Evolutionary conservation across 2,113 vertebrate genomes (phyloP), one percentile per base, ranked within the genome.

Genomic region (Ursus arctos): DNA sequence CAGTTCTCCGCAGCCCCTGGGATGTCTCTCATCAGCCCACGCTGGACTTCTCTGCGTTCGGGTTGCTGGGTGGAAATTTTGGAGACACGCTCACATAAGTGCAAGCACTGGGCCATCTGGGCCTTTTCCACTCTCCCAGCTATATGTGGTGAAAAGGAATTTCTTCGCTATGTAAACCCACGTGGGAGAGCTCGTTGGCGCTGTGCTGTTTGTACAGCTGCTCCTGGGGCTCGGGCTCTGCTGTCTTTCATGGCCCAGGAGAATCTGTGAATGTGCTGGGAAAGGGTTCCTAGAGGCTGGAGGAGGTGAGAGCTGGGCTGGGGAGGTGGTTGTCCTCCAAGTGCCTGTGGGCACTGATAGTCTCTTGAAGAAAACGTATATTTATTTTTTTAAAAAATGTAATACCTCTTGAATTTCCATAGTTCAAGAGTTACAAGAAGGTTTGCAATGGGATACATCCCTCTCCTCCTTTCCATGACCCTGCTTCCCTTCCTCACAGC

Each of bases 171-270:
- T 22, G 72, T 80, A 51, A 92, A 33, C 82, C 36, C 8, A 74
- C 1, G 13, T 92, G 95, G 95, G 97, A 84, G 93, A 53, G 5
- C 47, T 77, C 43, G n/a, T 49, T 49, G 83, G 67, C 36, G 2
- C 24, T 3, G 0, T 0, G 40, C 74, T 96, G 95, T 98, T 98
- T 97, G 95, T n/a, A 36, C 97, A 98, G 98, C 97, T 98, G 98
- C 63, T 55, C 47, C 84, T 0, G 0, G 19, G 36, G 14, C 69
- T 55, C 28, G 3, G 0, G 88, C 61, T 57, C 19, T 0, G 4
- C 26, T 81, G 5, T 83, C 94, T 88, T 47, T 63, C 47, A 14
- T 6, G 31, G 94, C 63, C 69, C 40, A 28, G 47, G 53, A 69
- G 84, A 36, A 49, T 80, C 77, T 80, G 33, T 18, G 83, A 69